phyloP scores from a whole-genome alignment of 2,888 invertebrate genomes.

The Drosophila mayaguana region DNA sequence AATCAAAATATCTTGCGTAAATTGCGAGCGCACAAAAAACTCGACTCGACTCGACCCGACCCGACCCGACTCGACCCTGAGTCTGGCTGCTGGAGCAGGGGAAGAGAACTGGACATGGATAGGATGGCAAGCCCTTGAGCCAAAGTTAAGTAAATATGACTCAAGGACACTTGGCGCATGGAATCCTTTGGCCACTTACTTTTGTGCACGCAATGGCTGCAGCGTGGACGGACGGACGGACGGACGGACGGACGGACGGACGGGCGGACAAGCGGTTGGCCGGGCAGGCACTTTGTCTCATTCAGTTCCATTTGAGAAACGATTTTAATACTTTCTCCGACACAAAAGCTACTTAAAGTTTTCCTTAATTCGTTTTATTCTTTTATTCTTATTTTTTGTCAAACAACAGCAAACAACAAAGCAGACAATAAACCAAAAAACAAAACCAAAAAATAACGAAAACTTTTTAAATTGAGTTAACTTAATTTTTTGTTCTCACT shows the following conservation, averaged over 20 bases:
- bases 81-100: neutral
- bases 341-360: conserved; percentile 80
- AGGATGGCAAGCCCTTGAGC: conserved; percentile 51
- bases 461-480: conserved; percentile 76
- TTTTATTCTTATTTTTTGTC: conserved; percentile 49
- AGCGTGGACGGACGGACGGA: neutral
- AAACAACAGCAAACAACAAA: conserved; percentile 53
- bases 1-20: conserved; percentile 62
- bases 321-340: conserved; percentile 73
- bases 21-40: conserved; percentile 35
- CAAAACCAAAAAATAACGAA: conserved; percentile 37
- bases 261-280: too few relatives aligned
- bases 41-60: conserved; percentile 25
- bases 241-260: neutral
- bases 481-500: conserved; percentile 58
- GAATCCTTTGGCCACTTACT: conserved; percentile 75
- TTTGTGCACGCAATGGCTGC: conserved; percentile 43
- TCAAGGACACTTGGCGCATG: conserved; percentile 72
- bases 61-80: neutral
- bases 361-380: conserved; percentile 67
- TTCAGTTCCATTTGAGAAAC: conserved; percentile 61
- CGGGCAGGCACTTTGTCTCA: conserved; percentile 24
- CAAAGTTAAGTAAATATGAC: conserved; percentile 77
- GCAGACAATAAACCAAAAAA: conserved; percentile 46
- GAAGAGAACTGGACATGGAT: neutral